Evolutionary conservation across 2,113 vertebrate species (phyloP), one percentile per base, ranked within the genome.

Genomic region (Scolopax mira): DNA sequence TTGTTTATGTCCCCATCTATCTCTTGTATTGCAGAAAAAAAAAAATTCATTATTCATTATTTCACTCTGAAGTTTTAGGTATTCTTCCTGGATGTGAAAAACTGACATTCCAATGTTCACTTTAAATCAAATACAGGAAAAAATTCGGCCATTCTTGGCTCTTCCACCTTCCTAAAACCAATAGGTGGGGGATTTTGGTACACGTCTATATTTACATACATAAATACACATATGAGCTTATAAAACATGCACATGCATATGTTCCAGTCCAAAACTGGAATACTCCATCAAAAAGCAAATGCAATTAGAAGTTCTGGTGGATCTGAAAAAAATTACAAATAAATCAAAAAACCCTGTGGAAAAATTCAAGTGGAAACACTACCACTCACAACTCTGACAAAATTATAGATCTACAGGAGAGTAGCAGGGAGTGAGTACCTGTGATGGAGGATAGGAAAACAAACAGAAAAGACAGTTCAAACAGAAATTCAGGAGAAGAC

Each of bases 321-420:
- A 49, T 35, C 18, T 31, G 11, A 28, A 75, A 70, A 70, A 37
- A 48, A 30, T 3, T 24, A 39, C 7, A 67, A 81, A 65, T 10
- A 78, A 18, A 9, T 23, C 3, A 24, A 41, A 81, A 84, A 44
- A 5, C 0, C 0, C 7, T 41, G 1, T 22, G 39, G 49, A 35
- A 52, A 79, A 65, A 49, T 44, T 48, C 46, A 73, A 17, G 18
- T 33, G 19, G 46, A 77, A 83, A 39, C 28, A 57, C 3, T 8
- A 54, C 27, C 24, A 41, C 48, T 70, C 17, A 62, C 18, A 90
- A 31, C 13, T 64, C 35, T 48, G 9, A 33, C 6, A 83, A 84
- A 73, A 74, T 66, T 92, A 71, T 9, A 74, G 8, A 14, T 49
- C 31, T 77, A 23, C 13, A 77, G 33, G 10, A 83, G 28, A 54